Evolutionary conservation across 2,888 invertebrate genomes (phyloP).

Genomic region (Portevinia maculata): DNA sequence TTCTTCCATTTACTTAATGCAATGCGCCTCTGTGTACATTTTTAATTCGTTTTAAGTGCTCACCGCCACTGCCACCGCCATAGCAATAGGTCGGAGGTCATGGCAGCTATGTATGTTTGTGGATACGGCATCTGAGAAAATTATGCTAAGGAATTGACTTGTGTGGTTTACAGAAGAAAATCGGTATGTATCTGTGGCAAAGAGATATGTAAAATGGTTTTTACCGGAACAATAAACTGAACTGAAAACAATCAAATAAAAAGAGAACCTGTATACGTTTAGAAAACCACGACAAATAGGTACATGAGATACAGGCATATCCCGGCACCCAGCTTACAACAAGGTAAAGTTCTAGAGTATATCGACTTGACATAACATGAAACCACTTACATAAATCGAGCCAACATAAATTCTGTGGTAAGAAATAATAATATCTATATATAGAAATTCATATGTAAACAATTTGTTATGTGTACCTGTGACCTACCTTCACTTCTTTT

Average conservation of each 20-base stretch:
- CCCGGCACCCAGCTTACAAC: too few relatives aligned
- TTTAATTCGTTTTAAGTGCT: conserved; percentile 59
- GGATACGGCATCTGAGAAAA: conserved; percentile 8
- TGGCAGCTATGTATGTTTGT: conserved; percentile 2
- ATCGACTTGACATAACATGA: too few relatives aligned
- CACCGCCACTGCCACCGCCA: background rate
- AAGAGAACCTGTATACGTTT: background rate
- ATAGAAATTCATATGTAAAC: too few relatives aligned
- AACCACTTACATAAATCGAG: too few relatives aligned
- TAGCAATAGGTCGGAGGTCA: conserved; percentile 15
- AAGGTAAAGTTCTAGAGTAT: background rate
- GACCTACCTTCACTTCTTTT: too few relatives aligned
- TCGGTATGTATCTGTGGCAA: background rate
- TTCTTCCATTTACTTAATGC: conserved; percentile 39
- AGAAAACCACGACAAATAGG: background rate
- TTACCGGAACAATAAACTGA: conserved; percentile 1
- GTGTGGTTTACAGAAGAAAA: background rate
- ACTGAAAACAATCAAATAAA: conserved; percentile 1
- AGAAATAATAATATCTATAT: too few relatives aligned
- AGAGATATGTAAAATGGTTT: conserved; percentile 13
- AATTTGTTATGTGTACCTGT: too few relatives aligned
- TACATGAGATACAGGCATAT: background rate
- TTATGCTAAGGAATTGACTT: conserved; percentile 8
- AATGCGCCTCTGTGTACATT: conserved; percentile 33
- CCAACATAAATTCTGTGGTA: too few relatives aligned